Evolutionary conservation across 1,140 invertebrate genomes (phyloP).

Genomic region (Zaprionus capensis): DNA sequence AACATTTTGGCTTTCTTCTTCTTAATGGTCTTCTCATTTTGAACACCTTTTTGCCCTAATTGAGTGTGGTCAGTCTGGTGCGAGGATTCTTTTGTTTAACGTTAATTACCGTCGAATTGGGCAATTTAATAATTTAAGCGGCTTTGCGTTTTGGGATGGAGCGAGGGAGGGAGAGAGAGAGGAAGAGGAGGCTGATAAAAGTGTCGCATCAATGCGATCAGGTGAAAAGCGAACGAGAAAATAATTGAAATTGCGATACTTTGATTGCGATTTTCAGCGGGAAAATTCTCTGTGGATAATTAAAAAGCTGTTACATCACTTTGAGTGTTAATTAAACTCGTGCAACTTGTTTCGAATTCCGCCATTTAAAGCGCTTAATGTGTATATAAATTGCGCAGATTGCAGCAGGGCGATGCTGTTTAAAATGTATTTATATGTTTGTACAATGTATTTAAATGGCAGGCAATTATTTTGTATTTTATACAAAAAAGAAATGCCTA

Average conservation of each 20-base stretch:
- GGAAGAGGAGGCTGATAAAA: not conserved
- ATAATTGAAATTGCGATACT: constrained; percentile 18
- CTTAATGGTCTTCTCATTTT: not conserved
- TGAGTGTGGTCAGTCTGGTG: constrained; percentile 15
- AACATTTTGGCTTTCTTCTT: not conserved
- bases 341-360: not conserved
- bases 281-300: constrained; percentile 1
- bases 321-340: constrained; percentile 16
- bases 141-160: constrained; percentile 8
- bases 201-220: constrained; percentile 2
- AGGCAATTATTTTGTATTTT: not conserved
- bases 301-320: constrained; percentile 13
- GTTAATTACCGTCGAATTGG: constrained; percentile 42
- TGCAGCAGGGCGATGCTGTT: not conserved
- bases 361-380: not conserved
- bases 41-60: constrained; percentile 19
- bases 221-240: not conserved
- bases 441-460: not conserved
- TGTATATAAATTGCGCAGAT: not conserved
- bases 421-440: not conserved
- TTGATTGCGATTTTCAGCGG: constrained; percentile 2
- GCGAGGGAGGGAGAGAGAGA: not conserved
- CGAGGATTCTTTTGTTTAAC: constrained; percentile 12
- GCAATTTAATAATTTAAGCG: constrained; percentile 39
- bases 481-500: not conserved